Conservation (phyloP, 2,888 invertebrate genomes). For the Chloromyia formosa region DNA sequence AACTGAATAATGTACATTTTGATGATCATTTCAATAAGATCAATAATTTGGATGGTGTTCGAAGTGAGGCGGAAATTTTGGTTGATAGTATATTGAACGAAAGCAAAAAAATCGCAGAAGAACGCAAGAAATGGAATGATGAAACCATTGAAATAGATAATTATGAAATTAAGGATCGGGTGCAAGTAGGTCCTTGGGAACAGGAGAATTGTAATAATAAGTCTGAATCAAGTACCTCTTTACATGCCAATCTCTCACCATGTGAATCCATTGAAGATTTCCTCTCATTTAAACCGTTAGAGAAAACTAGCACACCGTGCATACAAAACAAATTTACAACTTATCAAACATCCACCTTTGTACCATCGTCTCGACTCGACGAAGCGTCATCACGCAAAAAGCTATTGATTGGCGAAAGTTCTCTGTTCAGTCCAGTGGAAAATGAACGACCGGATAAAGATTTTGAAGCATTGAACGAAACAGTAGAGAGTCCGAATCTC, state of each 20-base stretch:
- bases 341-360: not conserved
- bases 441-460: not conserved
- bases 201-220: slow-evolving; percentile 29
- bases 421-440: not conserved
- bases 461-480: not conserved
- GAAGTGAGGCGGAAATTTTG: slow-evolving; percentile 48
- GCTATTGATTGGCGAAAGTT: not conserved
- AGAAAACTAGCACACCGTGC: slow-evolving; percentile 50
- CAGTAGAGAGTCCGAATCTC: not conserved
- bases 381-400: not conserved
- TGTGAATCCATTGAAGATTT: slow-evolving; percentile 35
- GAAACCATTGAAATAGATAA: slow-evolving; percentile 2
- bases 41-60: slow-evolving; percentile 27
- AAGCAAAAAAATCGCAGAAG: slow-evolving; percentile 48
- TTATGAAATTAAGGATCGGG: not conserved
- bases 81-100: slow-evolving; percentile 52
- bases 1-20: not conserved
- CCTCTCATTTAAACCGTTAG: slow-evolving; percentile 20
- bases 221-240: slow-evolving; percentile 25
- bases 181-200: not conserved
- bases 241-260: slow-evolving; percentile 13
- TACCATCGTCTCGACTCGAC: not conserved
- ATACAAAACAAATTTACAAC: slow-evolving; percentile 17
- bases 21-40: slow-evolving; percentile 15
- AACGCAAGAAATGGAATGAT: slow-evolving; percentile 14